These are phyloP conservation scores for Drosophila neotestacea DNA, from an alignment of 2,888 invertebrate species.

Conservation along the genomic window DNA sequence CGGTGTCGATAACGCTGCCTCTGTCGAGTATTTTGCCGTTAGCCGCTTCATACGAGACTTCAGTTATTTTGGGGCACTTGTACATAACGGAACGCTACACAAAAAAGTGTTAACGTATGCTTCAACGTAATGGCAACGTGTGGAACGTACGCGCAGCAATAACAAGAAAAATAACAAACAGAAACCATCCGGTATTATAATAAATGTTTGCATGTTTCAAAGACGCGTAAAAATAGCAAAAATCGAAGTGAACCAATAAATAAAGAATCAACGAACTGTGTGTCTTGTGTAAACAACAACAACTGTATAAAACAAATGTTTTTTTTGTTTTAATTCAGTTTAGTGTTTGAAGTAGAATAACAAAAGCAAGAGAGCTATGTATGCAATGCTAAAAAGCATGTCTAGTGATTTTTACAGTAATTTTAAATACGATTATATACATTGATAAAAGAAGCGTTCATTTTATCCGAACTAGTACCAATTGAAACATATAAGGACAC, in stretches of 20 bases:
- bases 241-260: constrained; percentile 58
- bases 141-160: constrained; percentile 30
- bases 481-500: no score
- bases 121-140: constrained; percentile 8
- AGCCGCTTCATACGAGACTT: constrained; percentile 16
- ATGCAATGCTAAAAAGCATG: background rate
- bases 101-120: constrained; percentile 2
- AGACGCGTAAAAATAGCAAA: constrained; percentile 52
- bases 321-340: constrained; percentile 26
- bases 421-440: background rate
- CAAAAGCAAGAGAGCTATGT: background rate
- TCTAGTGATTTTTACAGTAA: background rate
- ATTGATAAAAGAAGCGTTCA: background rate
- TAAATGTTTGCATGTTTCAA: constrained; percentile 35
- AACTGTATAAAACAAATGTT: constrained; percentile 9
- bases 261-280: constrained; percentile 35
- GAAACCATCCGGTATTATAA: constrained; percentile 17
- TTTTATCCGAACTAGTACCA: no score
- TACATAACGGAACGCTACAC: constrained; percentile 36
- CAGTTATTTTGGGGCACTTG: constrained; percentile 48
- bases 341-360: background rate
- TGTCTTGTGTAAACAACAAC: background rate
- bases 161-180: constrained; percentile 31
- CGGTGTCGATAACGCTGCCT: constrained; percentile 3
- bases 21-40: constrained; percentile 25